Percentiles rank a stretch among this genome's conserved stretches.
Evolutionary conservation across 2,113 vertebrate genomes (phyloP).

Genomic region (Phalacrocorax aristotelis): DNA sequence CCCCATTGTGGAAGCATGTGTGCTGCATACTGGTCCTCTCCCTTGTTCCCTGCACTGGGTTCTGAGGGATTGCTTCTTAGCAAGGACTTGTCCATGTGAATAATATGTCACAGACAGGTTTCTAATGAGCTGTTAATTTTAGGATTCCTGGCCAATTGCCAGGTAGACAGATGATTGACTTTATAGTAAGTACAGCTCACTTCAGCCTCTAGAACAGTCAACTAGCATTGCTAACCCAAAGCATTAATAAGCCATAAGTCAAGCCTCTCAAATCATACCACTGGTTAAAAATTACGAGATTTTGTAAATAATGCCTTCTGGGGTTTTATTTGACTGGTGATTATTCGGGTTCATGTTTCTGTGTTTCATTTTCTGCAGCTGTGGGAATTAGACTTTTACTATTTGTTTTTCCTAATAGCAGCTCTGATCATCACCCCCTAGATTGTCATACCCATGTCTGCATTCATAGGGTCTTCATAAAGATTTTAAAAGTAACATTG

Average conservation of each 20-base stretch:
- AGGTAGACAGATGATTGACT: neutral
- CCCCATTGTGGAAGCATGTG: fast-evolving
- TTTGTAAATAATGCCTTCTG: neutral
- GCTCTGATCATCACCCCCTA: neutral
- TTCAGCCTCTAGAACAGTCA: neutral
- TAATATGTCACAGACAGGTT: neutral
- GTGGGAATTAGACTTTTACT: neutral
- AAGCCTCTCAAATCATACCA: neutral
- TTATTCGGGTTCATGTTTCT: neutral
- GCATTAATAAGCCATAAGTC: neutral
- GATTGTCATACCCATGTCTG: neutral
- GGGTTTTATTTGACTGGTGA: neutral
- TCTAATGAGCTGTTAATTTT: neutral
- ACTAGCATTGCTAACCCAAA: neutral
- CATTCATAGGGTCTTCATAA: neutral
- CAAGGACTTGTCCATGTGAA: neutral
- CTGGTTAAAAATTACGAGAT: neutral
- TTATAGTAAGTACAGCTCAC: neutral
- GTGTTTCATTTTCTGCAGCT: neutral
- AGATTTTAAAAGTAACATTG: neutral
- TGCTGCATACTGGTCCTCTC: neutral
- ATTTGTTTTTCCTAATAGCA: neutral
- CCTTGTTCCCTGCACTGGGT: neutral
- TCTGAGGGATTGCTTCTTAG: neutral
- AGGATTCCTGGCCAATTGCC: slow-evolving; percentile 28